Base-by-base conservation (phyloP, 2,113 vertebrate species). In the Sphaerodactylus townsendi region DNA sequence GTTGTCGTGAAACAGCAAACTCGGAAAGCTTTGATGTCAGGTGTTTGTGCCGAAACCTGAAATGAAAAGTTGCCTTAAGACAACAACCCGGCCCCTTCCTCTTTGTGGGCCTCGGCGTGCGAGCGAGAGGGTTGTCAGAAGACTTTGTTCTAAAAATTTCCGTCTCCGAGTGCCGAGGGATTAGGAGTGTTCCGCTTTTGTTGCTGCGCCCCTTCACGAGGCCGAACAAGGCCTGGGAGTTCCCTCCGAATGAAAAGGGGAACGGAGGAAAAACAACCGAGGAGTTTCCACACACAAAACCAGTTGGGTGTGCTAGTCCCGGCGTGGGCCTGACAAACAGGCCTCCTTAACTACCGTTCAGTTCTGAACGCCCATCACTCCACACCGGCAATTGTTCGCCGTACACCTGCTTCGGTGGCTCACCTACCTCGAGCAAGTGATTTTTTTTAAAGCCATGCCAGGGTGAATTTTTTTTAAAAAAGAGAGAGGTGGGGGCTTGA, bases 361-460 rank as follows among this genome's bases (percentile, higher is more conserved):
- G 94, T 90, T 94, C 89, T 84, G 75, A 75, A 86, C 25, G 4
- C 7, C 37, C 93, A 90, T 96, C 93, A 83, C 85, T 96, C 95
- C 84, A 64, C 86, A 77, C 79, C 1, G 72, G 11, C 83, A 82
- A 95, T 95, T 96, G 96, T 95, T 94, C 85, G 2, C 78, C 21
- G n/a, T 88, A 91, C 96, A 97, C 96, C 96, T 97, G 97, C 91
- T 93, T 94, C 90, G 84, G 92, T 93, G 92, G 91, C 94, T 95
- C 92, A 93, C 92, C 94, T 94, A 93, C 93, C 88, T 95, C 92
- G 88, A 90, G 90, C 74, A 95, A 93, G 93, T 94, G 33, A 87
- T 92, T 93, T 94, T 95, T 94, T 93, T 94, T 96, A 94, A 92
- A 94, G 95, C 94, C 91, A 85, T 89, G 66, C 11, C 72, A 94